phyloP scores from a whole-genome alignment of 2,797 vertebrate species.

The Trematomus bernacchii region DNA sequence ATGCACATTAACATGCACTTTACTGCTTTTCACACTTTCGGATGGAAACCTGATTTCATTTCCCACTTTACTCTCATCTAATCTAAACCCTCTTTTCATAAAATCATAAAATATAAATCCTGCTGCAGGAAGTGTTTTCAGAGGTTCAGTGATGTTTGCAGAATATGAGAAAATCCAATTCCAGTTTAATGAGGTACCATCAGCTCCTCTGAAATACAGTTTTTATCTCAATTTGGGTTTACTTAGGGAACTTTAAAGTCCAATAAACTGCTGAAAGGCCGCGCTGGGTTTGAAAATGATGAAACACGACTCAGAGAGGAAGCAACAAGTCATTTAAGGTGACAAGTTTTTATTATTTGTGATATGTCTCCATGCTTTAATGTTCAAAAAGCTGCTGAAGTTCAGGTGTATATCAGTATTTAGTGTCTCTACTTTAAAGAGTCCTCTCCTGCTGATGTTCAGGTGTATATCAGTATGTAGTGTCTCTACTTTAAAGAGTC shows the following conservation, averaged over 20 bases:
- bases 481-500: too few relatives aligned
- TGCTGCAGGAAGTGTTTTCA: background rate
- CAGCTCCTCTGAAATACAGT: background rate
- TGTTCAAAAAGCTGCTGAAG: background rate
- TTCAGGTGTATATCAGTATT: too few relatives aligned
- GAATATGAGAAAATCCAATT: background rate
- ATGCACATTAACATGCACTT: background rate
- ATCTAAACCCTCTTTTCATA: background rate
- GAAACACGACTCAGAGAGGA: slow-evolving; percentile 25
- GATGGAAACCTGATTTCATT: too few relatives aligned
- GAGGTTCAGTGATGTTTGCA: background rate
- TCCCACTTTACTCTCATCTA: too few relatives aligned
- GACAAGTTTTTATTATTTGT: background rate
- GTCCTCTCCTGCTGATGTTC: too few relatives aligned
- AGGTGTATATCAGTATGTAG: too few relatives aligned
- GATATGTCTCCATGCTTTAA: background rate
- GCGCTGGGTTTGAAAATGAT: slow-evolving; percentile 11
- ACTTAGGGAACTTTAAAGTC: slow-evolving; percentile 33
- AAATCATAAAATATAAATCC: background rate
- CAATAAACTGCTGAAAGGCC: slow-evolving; percentile 8
- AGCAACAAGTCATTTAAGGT: background rate
- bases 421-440: too few relatives aligned
- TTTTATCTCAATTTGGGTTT: background rate
- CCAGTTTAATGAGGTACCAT: slow-evolving; percentile 7
- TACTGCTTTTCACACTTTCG: background rate